Percentiles rank a stretch among this genome's conserved stretches.
Evolutionary conservation across 2,888 invertebrate genomes (phyloP).

Genomic region (Eledona agricola): DNA sequence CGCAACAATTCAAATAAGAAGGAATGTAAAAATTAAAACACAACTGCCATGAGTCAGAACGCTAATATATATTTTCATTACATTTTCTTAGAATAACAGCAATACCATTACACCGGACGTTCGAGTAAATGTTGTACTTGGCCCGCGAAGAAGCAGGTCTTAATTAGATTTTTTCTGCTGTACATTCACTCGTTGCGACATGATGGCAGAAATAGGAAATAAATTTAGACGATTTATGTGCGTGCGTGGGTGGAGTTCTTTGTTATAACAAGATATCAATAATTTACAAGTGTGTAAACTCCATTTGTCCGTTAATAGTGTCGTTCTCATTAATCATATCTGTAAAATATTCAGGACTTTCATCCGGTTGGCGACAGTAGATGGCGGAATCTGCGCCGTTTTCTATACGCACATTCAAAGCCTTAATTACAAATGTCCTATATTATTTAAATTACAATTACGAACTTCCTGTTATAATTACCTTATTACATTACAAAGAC

Average conservation of each 20-base stretch:
- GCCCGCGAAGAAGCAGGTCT: too few species aligned
- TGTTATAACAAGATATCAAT: conserved; percentile 35
- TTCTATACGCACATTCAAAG: conserved; percentile 54
- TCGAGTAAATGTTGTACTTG: conserved; percentile 7
- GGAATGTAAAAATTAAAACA: conserved; percentile 28
- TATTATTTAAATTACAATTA: conserved; percentile 63
- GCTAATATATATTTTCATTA: conserved; percentile 14
- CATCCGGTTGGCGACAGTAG: conserved; percentile 17
- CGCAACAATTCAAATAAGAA: conserved; percentile 29
- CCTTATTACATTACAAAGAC: conserved; percentile 60
- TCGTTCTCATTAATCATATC: conserved; percentile 54
- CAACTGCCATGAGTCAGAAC: conserved; percentile 25
- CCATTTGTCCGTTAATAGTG: conserved; percentile 42
- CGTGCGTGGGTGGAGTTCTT: too few species aligned
- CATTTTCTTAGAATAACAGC: conserved; percentile 5
- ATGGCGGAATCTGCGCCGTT: conserved; percentile 48
- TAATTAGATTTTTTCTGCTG: too few species aligned
- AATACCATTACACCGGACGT: background rate
- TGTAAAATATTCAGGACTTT: conserved; percentile 50
- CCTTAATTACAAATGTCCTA: conserved; percentile 60
- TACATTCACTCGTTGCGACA: too few species aligned
- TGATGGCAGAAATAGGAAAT: too few species aligned
- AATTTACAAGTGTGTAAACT: conserved; percentile 32
- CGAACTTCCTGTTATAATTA: conserved; percentile 61
- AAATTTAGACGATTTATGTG: too few species aligned